Conservation (phyloP, 2,888 invertebrate species). For the Conchocele bisecta region DNA sequence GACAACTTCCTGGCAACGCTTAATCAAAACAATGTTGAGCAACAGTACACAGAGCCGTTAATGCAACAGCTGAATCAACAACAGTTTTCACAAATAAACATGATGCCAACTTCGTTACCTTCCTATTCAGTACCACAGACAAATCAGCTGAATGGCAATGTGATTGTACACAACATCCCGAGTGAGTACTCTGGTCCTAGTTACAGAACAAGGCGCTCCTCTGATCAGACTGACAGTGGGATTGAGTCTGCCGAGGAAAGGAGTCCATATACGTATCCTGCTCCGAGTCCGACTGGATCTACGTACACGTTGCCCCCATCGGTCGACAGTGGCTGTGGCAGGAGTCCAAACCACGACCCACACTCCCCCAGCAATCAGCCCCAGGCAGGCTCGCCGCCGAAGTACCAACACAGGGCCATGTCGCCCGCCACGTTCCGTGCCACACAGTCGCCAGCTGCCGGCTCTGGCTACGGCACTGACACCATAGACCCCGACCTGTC, state of each 20-base stretch:
- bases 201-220: too few species aligned
- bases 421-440: constrained; percentile 28
- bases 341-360: constrained; percentile 48
- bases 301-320: constrained; percentile 64
- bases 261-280: constrained; percentile 46
- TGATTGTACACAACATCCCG: too few species aligned
- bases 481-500: too few species aligned
- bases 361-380: constrained; percentile 5
- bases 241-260: constrained; percentile 47
- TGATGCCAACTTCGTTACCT: too few species aligned
- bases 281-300: constrained; percentile 54
- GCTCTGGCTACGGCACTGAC: constrained; percentile 37
- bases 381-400: constrained; percentile 31
- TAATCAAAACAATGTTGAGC: too few species aligned
- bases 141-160: too few species aligned
- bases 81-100: too few species aligned
- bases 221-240: constrained; percentile 48
- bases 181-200: too few species aligned
- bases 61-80: too few species aligned
- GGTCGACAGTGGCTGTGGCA: constrained; percentile 56
- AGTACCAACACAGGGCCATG: constrained; percentile 28
- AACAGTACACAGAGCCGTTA: background rate
- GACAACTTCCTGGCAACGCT: too few species aligned
- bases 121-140: too few species aligned
- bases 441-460: constrained; percentile 35